These are phyloP conservation scores for Sapayoa aenigma DNA, from an alignment of 2,113 vertebrate genomes.

Conservation along the genomic window DNA sequence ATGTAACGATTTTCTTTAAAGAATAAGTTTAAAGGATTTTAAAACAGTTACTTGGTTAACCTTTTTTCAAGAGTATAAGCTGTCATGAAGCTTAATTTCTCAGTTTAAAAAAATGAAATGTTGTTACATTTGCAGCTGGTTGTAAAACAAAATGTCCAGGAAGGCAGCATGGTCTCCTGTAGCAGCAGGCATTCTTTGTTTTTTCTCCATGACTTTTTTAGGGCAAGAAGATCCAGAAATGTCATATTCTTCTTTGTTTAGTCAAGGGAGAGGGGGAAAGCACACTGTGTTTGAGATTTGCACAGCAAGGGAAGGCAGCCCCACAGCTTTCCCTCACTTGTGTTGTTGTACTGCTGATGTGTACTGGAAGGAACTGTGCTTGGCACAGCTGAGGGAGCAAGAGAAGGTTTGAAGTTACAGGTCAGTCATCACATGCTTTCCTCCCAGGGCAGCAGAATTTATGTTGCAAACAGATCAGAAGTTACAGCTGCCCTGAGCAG, in stretches of 20 bases:
- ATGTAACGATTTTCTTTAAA: slow-evolving; percentile 64
- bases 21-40: slow-evolving; percentile 58
- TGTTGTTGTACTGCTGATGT: background rate
- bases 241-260: background rate
- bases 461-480: background rate
- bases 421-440: background rate
- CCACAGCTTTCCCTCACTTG: background rate
- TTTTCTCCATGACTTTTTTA: background rate
- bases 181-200: background rate
- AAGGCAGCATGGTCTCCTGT: background rate
- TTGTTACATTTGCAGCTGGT: background rate
- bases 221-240: background rate
- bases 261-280: background rate
- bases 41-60: slow-evolving; percentile 30
- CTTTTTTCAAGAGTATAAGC: background rate
- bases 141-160: background rate
- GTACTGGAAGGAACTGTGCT: background rate
- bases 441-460: background rate
- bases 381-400: background rate
- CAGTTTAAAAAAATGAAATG: background rate
- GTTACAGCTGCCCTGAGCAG: background rate
- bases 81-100: background rate
- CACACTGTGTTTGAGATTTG: background rate
- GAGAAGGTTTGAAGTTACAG: background rate
- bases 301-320: background rate